Evolutionary conservation across 2,888 invertebrate species (phyloP).

Genomic region (Gibbula magus): DNA sequence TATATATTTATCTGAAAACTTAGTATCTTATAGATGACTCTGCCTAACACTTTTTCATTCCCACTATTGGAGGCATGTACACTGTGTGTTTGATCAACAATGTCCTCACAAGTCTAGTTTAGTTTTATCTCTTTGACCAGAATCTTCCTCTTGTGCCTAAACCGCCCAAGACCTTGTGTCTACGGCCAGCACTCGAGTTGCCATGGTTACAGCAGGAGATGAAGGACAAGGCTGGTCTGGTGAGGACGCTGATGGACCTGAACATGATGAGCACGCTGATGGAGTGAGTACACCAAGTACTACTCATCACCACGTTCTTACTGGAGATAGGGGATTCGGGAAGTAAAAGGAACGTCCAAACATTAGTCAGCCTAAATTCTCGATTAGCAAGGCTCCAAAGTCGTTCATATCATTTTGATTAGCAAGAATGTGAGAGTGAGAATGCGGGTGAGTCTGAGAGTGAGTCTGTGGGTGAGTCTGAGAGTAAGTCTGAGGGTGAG

Average conservation of each 20-base stretch:
- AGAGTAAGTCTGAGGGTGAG: too few species aligned
- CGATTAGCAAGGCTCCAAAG: too few species aligned
- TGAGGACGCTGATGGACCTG: constrained; percentile 42
- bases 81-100: too few species aligned
- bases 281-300: constrained; percentile 36
- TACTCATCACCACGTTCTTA: neutral
- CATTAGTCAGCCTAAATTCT: neutral
- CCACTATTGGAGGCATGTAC: too few species aligned
- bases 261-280: constrained; percentile 40
- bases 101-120: neutral
- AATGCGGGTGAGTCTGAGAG: too few species aligned
- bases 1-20: too few species aligned
- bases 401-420: too few species aligned
- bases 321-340: neutral
- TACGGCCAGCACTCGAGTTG: constrained; percentile 50
- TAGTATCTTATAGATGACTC: too few species aligned
- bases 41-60: too few species aligned
- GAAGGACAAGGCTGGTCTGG: constrained; percentile 49
- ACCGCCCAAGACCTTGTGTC: constrained; percentile 8
- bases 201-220: constrained; percentile 51
- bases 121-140: neutral
- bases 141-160: constrained; percentile 9
- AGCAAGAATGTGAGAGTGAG: too few species aligned
- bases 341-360: neutral
- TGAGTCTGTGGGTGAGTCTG: too few species aligned